phyloP scores from a whole-genome alignment of 2,888 invertebrate genomes.

The Oeneis ivallda region DNA sequence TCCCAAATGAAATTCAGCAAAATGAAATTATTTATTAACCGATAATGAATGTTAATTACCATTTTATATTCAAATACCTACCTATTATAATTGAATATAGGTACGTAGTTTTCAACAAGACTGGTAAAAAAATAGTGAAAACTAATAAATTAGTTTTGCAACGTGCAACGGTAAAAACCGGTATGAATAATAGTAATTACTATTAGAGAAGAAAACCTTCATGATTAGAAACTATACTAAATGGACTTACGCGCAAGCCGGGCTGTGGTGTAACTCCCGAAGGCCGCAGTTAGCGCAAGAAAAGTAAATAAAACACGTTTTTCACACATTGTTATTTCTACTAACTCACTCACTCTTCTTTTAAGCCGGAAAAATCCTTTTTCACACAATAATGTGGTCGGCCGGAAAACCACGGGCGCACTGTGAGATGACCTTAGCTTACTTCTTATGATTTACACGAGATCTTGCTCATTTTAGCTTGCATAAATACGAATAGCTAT shows the following conservation, averaged over 20 bases:
- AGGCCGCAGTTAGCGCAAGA: conserved; percentile 52
- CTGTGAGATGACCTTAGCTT: conserved; percentile 59
- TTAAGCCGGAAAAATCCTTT: conserved; percentile 28
- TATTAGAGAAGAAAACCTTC: conserved; percentile 25
- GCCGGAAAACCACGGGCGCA: conserved; percentile 53
- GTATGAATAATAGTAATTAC: conserved; percentile 16
- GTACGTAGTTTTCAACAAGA: background rate
- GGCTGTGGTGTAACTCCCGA: conserved; percentile 56
- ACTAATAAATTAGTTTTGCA: conserved; percentile 13
- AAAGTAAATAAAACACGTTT: conserved; percentile 57
- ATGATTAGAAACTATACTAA: conserved; percentile 30
- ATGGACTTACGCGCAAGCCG: conserved; percentile 67
- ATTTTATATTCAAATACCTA: background rate
- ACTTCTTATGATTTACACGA: conserved; percentile 66
- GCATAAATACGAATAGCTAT: conserved; percentile 71
- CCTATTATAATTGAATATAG: background rate
- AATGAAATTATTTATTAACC: background rate
- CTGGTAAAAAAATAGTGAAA: conserved; percentile 7
- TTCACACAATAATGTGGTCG: conserved; percentile 45
- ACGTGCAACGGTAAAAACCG: conserved; percentile 18
- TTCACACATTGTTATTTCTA: conserved; percentile 59
- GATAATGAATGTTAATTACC: background rate
- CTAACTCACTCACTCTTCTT: conserved; percentile 37
- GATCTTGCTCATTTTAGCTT: conserved; percentile 75
- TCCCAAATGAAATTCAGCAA: background rate